Evolutionary conservation across 2,888 invertebrate species (phyloP), one percentile per base, ranked within the genome.

Genomic region (Phortica okadai): DNA sequence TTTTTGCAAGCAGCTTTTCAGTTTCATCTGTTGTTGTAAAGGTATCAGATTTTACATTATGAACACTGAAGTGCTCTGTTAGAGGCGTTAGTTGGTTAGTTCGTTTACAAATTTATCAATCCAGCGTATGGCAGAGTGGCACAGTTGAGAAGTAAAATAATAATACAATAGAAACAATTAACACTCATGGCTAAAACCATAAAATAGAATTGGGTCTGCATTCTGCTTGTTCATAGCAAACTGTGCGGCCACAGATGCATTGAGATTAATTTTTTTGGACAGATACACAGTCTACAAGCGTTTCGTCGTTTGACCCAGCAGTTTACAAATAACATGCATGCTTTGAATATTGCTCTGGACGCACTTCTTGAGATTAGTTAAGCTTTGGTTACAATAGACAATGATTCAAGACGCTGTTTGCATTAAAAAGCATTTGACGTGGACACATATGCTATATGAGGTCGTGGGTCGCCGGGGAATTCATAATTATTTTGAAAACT

Each of bases 51-150:
- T 86, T 83, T 82, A 86, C 83, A 83, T 82, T 89, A 84, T 90
- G 90, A 90, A 90, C 89, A 89, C 90, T 90, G 89, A 88, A 87
- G 89, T 90, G 90, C 90, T 90, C 89, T 90, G 83, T 83, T 82
- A 79, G 77, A 84, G 80, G 79, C 81, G 79, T 86, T 85, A 77
- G 50, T 50, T 33, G 45, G 70, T 74, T 62, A n/a, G 16, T 70
- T 70, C 21, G 10, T 69, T 69, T 56, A 50, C 74, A 25, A 50
- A 59, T 75, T 33, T 58, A 16, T 69, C 54, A 56, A 72, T 72
- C 87, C 85, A 79, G 76, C 76, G 80, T 14, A 42, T 72, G 73
- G 80, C 79, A 80, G 69, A 77, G 78, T 64, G 74, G 77, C 77
- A 75, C 77, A 74, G 33, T 82, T 78, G 44, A 79, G 87, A 87